phyloP scores from a whole-genome alignment of 2,888 invertebrate species.

The Trachelus troglodyta region DNA sequence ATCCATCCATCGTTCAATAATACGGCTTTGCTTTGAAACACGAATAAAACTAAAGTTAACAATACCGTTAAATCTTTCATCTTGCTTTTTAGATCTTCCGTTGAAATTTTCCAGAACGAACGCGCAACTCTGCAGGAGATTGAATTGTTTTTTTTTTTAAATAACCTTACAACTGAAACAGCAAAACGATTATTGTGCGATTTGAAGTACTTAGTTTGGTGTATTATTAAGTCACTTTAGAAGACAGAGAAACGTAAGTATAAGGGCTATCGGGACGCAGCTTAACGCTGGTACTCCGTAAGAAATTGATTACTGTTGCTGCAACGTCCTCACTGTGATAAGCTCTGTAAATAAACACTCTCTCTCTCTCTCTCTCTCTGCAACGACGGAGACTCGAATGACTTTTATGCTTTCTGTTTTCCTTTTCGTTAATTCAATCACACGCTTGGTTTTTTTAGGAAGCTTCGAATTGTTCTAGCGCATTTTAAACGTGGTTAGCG shows the following conservation, averaged over 20 bases:
- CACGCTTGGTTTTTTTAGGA: too few species aligned
- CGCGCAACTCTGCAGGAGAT: background rate
- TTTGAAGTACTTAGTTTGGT: background rate
- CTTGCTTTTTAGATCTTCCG: background rate
- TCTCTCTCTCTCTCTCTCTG: background rate
- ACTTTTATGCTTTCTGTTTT: background rate
- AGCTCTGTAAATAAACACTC: background rate
- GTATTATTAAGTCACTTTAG: too few species aligned
- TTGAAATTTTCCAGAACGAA: background rate
- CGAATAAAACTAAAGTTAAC: background rate
- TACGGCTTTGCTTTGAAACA: constrained; percentile 22
- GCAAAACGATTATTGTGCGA: background rate
- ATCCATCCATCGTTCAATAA: constrained; percentile 51
- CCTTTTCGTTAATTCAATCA: too few species aligned
- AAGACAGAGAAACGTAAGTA: too few species aligned
- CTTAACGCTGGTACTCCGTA: background rate
- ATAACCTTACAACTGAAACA: background rate
- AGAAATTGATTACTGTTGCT: background rate
- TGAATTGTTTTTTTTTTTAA: background rate
- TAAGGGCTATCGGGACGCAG: background rate
- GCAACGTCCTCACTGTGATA: background rate
- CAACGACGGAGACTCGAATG: background rate
- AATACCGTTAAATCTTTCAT: background rate
- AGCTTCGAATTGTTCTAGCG: too few species aligned
- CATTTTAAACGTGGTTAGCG: too few species aligned